Conservation (phyloP, 2,888 invertebrate species). For the Microctonus hyperodae region DNA sequence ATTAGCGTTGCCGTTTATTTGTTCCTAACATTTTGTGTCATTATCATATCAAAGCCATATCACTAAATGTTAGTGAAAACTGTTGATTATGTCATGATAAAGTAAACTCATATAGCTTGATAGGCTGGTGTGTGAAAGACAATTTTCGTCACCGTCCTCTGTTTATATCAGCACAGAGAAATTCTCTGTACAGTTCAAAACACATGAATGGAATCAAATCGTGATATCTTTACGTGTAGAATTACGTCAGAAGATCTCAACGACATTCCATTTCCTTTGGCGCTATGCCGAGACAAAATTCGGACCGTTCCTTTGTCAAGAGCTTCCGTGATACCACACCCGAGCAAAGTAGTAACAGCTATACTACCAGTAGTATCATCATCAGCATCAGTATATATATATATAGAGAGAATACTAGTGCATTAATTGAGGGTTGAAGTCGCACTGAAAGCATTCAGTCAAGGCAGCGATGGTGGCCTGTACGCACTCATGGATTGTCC, state of each 20-base stretch:
- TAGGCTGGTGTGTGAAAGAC: background rate
- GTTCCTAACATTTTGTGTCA: background rate
- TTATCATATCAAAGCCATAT: background rate
- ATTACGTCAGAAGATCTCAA: conserved; percentile 22
- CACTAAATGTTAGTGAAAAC: background rate
- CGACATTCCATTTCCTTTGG: conserved; percentile 28
- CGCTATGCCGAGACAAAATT: conserved; percentile 11
- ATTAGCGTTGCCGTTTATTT: background rate
- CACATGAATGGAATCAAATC: conserved; percentile 28
- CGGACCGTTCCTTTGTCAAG: conserved; percentile 17
- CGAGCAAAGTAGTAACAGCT: conserved; percentile 1
- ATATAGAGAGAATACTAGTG: background rate
- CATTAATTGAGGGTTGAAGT: conserved; percentile 29
- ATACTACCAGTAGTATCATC: background rate
- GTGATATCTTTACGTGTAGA: conserved; percentile 24
- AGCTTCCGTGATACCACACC: conserved; percentile 20
- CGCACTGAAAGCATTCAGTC: conserved; percentile 2
- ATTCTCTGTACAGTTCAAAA: conserved; percentile 14
- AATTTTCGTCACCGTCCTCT: background rate
- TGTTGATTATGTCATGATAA: background rate
- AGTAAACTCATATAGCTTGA: background rate
- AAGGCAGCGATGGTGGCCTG: background rate
- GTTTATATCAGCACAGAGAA: background rate
- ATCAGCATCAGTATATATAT: background rate
- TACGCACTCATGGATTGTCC: conserved; percentile 26